Conservation (phyloP, 2,797 vertebrate species). For the Ptychadena robeensis region DNA sequence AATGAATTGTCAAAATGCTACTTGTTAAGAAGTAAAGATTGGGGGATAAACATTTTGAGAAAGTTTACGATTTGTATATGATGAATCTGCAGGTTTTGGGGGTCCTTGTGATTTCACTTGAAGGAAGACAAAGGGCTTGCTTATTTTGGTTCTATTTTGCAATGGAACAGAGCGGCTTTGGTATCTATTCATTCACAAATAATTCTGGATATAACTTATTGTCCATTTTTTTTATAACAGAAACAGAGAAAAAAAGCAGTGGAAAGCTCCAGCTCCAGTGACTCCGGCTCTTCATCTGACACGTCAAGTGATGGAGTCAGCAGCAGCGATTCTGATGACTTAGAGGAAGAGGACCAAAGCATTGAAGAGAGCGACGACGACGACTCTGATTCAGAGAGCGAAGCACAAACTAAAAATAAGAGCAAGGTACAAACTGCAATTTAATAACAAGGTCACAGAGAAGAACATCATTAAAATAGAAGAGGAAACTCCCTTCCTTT, state of each 20-base stretch:
- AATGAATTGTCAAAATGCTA: too few relatives aligned
- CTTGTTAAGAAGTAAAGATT: too few relatives aligned
- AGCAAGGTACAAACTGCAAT: slow-evolving; percentile 75
- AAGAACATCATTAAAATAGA: background rate
- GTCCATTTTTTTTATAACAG: slow-evolving; percentile 68
- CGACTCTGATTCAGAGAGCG: slow-evolving; percentile 84
- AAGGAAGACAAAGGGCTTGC: too few relatives aligned
- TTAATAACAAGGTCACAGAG: background rate
- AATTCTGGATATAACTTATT: too few relatives aligned
- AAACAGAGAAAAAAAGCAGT: slow-evolving; percentile 82
- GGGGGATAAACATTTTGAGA: too few relatives aligned
- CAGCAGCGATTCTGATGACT: slow-evolving; percentile 89
- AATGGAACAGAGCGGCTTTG: too few relatives aligned
- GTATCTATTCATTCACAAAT: too few relatives aligned
- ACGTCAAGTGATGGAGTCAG: slow-evolving; percentile 87
- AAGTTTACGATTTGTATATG: too few relatives aligned
- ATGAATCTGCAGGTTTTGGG: too few relatives aligned
- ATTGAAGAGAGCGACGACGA: slow-evolving; percentile 85
- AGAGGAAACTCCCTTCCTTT: background rate
- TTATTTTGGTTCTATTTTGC: too few relatives aligned
- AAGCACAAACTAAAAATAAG: slow-evolving; percentile 78
- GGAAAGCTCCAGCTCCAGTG: slow-evolving; percentile 89
- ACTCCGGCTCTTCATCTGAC: slow-evolving; percentile 87
- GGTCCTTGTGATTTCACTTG: too few relatives aligned
- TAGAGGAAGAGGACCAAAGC: slow-evolving; percentile 84